A percentile compares a stretch with the other conserved stretches of the same genome.
Conservation (phyloP, 2,888 invertebrate species). For the Mimas tiliae region DNA sequence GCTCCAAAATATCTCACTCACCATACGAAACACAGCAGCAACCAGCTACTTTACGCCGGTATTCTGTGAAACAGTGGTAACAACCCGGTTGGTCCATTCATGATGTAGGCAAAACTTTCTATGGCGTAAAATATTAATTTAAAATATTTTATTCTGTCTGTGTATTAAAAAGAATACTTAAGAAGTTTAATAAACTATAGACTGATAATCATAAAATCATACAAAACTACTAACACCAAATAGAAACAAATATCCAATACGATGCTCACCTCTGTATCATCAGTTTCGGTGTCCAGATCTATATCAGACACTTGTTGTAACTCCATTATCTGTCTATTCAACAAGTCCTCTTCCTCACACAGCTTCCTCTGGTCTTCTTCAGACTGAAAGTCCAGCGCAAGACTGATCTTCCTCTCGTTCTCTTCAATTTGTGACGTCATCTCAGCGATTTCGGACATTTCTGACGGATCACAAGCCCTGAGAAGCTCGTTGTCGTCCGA, state of each 20-base stretch:
- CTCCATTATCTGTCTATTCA: constrained; percentile 91
- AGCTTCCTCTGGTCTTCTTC: constrained; percentile 90
- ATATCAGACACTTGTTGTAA: constrained; percentile 89
- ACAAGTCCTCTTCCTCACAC: constrained; percentile 90
- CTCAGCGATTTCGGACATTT: constrained; percentile 80
- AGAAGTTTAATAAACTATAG: no score
- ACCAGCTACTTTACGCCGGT: no score
- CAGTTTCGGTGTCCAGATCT: constrained; percentile 92
- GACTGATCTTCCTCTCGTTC: constrained; percentile 83
- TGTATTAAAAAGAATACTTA: no score
- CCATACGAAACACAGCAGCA: no score
- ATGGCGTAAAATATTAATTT: no score
- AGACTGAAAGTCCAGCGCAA: constrained; percentile 86
- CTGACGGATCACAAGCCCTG: constrained; percentile 73
- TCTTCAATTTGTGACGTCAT: constrained; percentile 83
- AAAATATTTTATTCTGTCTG: no score
- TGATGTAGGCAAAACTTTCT: no score
- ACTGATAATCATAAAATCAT: no score
- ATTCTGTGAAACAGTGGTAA: no score
- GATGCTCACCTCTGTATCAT: constrained; percentile 87
- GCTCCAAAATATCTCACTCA: no score
- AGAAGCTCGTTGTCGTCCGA: constrained; percentile 72
- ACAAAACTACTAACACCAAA: not conserved
- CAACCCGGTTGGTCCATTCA: no score
- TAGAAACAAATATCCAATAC: no score